Percentiles rank a stretch among this genome's conserved stretches.
Conservation (phyloP, 2,888 invertebrate species). For the Trachelus stipa region DNA sequence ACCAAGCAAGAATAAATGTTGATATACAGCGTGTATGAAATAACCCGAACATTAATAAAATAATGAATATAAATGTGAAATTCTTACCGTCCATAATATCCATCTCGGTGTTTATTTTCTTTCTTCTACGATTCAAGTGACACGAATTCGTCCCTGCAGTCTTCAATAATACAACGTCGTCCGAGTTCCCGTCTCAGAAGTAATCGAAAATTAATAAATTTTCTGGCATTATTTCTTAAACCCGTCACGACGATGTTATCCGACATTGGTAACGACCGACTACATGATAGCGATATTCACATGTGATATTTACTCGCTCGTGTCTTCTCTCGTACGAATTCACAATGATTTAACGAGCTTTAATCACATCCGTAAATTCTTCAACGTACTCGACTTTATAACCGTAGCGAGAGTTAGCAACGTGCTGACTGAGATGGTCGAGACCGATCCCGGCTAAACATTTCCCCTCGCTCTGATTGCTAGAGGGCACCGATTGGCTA, state of each 20-base stretch:
- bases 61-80: background rate
- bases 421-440: background rate
- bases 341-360: background rate
- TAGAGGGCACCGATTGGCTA: background rate
- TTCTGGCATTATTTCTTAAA: background rate
- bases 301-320: background rate
- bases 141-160: background rate
- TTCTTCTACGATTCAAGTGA: background rate
- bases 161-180: background rate
- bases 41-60: background rate
- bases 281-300: background rate
- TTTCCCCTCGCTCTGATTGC: background rate
- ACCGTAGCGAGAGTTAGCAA: background rate
- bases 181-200: constrained; percentile 19
- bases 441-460: background rate
- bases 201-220: constrained; percentile 23
- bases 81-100: constrained; percentile 49
- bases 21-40: background rate
- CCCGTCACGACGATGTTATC: background rate
- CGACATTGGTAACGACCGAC: background rate
- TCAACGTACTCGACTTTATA: background rate
- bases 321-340: background rate
- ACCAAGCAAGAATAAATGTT: background rate
- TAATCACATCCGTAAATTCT: background rate
- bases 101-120: constrained; percentile 28